These are phyloP conservation scores for Microplitis mediator DNA, from an alignment of 1,140 invertebrate genomes.

Conservation along the genomic window DNA sequence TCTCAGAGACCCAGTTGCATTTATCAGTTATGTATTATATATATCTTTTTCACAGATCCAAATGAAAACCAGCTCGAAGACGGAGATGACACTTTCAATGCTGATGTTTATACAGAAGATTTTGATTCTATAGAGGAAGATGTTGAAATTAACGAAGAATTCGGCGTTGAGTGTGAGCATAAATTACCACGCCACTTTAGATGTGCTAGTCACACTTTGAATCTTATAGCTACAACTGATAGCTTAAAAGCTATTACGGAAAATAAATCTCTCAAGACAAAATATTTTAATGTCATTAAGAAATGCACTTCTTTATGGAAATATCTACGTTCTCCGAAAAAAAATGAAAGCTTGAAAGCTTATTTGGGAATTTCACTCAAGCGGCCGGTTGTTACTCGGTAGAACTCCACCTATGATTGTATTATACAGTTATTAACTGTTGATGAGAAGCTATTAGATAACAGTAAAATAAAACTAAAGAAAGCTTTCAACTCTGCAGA, in stretches of 20 bases:
- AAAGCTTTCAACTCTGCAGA: no score
- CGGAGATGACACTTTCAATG: not conserved
- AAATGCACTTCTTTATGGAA: not conserved
- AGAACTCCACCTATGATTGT: no score
- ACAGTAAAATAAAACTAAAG: no score
- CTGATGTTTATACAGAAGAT: conserved; percentile 18
- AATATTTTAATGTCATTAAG: not conserved
- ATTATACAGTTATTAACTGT: no score
- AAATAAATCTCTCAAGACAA: not conserved
- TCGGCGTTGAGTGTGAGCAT: conserved; percentile 20
- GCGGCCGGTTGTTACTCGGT: no score
- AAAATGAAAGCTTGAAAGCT: not conserved
- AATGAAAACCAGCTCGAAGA: conserved; percentile 26
- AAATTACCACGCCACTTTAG: conserved; percentile 18
- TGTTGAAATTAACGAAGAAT: conserved; percentile 30
- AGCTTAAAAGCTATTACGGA: not conserved
- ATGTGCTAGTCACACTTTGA: no score
- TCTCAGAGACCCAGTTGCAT: no score
- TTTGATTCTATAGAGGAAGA: not conserved
- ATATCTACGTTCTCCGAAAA: not conserved
- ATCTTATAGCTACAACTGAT: not conserved
- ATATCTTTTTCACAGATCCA: no score
- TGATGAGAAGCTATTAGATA: no score
- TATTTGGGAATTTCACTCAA: not conserved
- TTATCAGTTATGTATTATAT: no score